Evolutionary conservation across 2,888 invertebrate species (phyloP).

Genomic region (Drosophila affinis): DNA sequence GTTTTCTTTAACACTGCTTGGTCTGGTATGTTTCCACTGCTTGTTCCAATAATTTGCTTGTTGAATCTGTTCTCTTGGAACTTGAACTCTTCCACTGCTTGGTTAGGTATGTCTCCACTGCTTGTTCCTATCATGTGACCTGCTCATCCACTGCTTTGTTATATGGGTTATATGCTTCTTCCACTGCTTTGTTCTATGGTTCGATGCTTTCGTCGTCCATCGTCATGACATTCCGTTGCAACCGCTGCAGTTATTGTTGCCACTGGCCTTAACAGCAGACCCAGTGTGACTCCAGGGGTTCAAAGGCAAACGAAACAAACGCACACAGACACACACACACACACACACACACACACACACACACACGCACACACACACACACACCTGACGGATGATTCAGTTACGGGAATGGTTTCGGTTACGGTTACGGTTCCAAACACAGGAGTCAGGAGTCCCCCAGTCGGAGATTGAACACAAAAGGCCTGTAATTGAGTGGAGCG

Average conservation of each 20-base stretch:
- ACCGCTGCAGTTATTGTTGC: constrained; percentile 50
- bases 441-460: constrained; percentile 11
- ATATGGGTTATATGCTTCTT: background rate
- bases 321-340: constrained; percentile 27
- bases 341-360: constrained; percentile 26
- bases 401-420: constrained; percentile 61
- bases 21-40: too few relatives aligned
- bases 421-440: constrained; percentile 9
- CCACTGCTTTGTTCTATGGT: background rate
- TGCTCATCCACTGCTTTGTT: background rate
- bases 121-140: too few relatives aligned
- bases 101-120: too few relatives aligned
- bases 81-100: too few relatives aligned
- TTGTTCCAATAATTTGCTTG: too few relatives aligned
- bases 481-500: constrained; percentile 72
- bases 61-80: too few relatives aligned
- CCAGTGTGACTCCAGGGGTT: background rate
- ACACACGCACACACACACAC: constrained; percentile 25
- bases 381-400: constrained; percentile 64
- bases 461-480: constrained; percentile 63
- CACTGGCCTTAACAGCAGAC: constrained; percentile 38
- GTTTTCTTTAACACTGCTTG: too few relatives aligned
- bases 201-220: background rate
- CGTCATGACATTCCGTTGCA: background rate
- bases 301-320: constrained; percentile 41